Percentiles rank a stretch among this genome's conserved stretches.
Evolutionary conservation across 2,113 vertebrate genomes (phyloP).

Genomic region (Pandion haliaetus): DNA sequence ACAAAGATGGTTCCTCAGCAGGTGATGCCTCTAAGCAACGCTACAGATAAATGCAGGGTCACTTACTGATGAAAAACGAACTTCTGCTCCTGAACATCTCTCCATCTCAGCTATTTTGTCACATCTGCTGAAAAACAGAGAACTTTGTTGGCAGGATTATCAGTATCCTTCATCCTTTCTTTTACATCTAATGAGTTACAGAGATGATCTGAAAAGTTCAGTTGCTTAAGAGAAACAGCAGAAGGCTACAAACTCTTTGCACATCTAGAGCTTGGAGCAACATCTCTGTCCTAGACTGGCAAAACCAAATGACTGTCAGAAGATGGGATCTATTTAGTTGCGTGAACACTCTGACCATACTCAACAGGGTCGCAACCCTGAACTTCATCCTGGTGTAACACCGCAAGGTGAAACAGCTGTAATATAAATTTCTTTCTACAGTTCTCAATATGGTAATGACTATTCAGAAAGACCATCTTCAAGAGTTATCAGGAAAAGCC

Average conservation of each 20-base stretch:
- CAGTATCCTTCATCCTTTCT: background rate
- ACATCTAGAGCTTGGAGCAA: background rate
- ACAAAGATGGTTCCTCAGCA: background rate
- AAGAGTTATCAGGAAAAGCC: background rate
- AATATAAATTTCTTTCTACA: background rate
- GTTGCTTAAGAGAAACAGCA: background rate
- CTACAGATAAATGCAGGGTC: background rate
- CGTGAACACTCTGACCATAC: background rate
- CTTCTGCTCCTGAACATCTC: background rate
- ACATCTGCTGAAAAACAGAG: background rate
- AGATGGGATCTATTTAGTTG: background rate
- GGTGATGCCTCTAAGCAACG: background rate
- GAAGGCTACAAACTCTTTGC: background rate
- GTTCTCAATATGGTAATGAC: background rate
- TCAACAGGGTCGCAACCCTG: background rate
- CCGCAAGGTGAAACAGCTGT: background rate
- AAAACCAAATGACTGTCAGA: background rate
- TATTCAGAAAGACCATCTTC: background rate
- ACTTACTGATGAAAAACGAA: background rate
- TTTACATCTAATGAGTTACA: background rate
- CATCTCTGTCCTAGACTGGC: background rate
- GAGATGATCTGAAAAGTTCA: background rate
- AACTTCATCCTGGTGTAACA: background rate
- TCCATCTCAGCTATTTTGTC: background rate
- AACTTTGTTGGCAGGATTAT: background rate